These are phyloP conservation scores for Oceanites oceanicus DNA, from an alignment of 2,113 vertebrate species.

Conservation along the genomic window DNA sequence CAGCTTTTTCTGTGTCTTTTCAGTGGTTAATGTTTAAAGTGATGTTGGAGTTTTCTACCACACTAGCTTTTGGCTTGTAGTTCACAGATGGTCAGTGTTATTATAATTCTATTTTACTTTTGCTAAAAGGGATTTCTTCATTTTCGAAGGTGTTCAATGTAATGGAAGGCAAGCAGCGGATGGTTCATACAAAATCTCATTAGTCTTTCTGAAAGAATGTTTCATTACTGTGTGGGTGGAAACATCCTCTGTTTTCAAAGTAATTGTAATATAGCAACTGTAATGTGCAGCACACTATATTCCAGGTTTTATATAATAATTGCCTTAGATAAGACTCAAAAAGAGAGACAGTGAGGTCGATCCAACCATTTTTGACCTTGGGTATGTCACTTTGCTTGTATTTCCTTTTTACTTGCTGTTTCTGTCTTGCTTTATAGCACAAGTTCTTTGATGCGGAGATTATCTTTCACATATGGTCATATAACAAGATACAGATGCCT, in stretches of 20 bases:
- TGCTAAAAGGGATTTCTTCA: not conserved
- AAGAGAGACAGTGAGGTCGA: not conserved
- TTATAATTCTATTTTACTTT: not conserved
- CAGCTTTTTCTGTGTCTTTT: not conserved
- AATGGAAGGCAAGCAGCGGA: constrained; percentile 26
- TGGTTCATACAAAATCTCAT: not conserved
- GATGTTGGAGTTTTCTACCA: not conserved
- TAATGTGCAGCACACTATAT: not conserved
- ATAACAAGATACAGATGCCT: not conserved
- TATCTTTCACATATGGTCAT: not conserved
- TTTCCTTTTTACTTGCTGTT: not conserved
- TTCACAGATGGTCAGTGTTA: not conserved
- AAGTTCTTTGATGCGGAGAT: not conserved
- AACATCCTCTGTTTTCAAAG: not conserved
- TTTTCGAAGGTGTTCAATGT: not conserved
- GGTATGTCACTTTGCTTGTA: not conserved
- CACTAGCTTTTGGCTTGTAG: not conserved
- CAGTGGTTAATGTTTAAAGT: not conserved
- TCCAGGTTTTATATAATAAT: not conserved
- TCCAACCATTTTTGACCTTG: not conserved
- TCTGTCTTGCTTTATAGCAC: not conserved
- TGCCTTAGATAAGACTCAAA: not conserved
- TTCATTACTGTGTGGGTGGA: constrained; percentile 7
- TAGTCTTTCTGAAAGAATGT: not conserved
- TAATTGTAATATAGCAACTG: not conserved